Conservation (phyloP, 2,113 vertebrate species). For the Gymnarchus niloticus region DNA sequence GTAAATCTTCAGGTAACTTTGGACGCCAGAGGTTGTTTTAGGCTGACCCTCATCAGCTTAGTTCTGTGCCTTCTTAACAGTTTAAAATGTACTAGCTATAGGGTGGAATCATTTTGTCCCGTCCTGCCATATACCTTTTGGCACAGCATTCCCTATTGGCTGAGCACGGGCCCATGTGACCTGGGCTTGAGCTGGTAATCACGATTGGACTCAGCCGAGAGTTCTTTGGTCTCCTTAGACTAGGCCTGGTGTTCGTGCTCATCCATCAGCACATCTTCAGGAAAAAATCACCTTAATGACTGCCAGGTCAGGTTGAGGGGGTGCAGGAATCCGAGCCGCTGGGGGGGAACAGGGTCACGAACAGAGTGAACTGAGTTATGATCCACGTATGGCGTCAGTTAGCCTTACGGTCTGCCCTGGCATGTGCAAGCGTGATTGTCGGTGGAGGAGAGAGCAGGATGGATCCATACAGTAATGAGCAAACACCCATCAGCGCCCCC, state of each 20-base stretch:
- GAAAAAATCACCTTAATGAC: constrained; percentile 5
- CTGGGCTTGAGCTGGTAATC: not conserved
- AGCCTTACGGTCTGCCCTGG: too few relatives aligned
- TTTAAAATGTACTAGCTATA: not conserved
- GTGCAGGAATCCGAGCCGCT: not conserved
- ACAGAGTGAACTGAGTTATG: too few relatives aligned
- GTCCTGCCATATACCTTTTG: not conserved
- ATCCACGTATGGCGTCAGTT: too few relatives aligned
- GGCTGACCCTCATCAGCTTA: not conserved
- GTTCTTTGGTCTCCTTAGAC: not conserved
- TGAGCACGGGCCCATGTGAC: not conserved
- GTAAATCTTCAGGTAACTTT: not conserved
- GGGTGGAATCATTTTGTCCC: not conserved
- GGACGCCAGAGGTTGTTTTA: not conserved
- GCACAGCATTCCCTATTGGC: not conserved
- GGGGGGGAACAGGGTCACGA: not conserved
- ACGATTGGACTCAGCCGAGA: not conserved
- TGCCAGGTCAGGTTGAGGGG: not conserved
- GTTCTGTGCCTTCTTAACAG: not conserved
- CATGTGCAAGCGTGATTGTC: too few relatives aligned
- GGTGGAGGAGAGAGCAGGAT: too few relatives aligned
- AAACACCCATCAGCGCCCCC: too few relatives aligned
- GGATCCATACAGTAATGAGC: too few relatives aligned
- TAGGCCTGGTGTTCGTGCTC: not conserved
- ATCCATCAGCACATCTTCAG: not conserved